A percentile compares a stretch with the other conserved stretches of the same genome.
These are phyloP conservation scores for Hyperopisus bebe DNA, from an alignment of 2,113 vertebrate genomes.

Conservation along the genomic window DNA sequence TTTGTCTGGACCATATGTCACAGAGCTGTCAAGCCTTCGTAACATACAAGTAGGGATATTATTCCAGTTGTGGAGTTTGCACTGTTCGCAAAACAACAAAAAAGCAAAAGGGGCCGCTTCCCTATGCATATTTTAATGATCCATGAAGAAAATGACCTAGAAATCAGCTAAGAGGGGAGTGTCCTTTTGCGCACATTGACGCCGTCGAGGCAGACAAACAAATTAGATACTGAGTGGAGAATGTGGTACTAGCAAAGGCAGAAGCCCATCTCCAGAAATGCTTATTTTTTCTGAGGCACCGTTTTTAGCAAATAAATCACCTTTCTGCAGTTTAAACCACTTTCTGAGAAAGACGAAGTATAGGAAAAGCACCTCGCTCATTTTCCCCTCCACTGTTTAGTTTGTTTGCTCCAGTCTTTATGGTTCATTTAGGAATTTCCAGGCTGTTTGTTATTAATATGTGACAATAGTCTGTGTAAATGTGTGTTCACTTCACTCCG, in stretches of 20 bases:
- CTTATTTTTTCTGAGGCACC: background rate
- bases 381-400: background rate
- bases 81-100: background rate
- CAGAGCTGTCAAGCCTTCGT: conserved; percentile 32
- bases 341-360: background rate
- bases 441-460: background rate
- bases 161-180: background rate
- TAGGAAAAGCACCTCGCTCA: background rate
- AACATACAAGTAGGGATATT: conserved; percentile 20
- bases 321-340: background rate
- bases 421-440: background rate
- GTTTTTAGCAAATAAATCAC: background rate
- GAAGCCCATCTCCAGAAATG: background rate
- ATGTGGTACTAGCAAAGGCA: background rate
- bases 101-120: background rate
- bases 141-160: background rate
- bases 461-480: background rate
- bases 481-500: background rate
- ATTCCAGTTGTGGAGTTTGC: background rate
- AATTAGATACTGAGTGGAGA: background rate
- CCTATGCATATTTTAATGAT: background rate
- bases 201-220: background rate
- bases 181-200: too few relatives aligned
- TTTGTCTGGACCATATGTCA: conserved; percentile 35
- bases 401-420: background rate